Evolutionary conservation across 1,140 invertebrate genomes (phyloP).

Genomic region (Rhyacophila brunnea): DNA sequence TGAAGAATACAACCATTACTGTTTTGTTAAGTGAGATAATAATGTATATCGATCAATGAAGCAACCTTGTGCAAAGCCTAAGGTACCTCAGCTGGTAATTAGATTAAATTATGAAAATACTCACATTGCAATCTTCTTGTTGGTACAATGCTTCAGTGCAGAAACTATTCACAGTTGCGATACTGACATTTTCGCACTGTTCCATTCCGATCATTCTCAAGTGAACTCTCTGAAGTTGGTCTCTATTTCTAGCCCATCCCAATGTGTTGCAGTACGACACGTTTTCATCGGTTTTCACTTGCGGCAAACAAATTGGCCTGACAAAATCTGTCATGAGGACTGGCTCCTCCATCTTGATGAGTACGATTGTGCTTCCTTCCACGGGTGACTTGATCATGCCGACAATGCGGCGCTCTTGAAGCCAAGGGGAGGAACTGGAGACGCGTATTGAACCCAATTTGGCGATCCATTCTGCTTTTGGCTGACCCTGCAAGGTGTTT

Average conservation of each 20-base stretch:
- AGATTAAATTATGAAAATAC: constrained; percentile 35
- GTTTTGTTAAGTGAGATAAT: too few relatives aligned
- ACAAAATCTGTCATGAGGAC: constrained; percentile 79
- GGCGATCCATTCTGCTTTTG: constrained; percentile 81
- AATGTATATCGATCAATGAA: too few relatives aligned
- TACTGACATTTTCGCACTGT: constrained; percentile 79
- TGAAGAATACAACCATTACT: too few relatives aligned
- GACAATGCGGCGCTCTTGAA: constrained; percentile 78
- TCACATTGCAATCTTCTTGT: constrained; percentile 77
- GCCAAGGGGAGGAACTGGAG: constrained; percentile 78
- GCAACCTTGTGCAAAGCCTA: too few relatives aligned
- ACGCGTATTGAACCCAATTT: constrained; percentile 75
- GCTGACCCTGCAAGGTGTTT: constrained; percentile 60
- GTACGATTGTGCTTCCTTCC: constrained; percentile 79
- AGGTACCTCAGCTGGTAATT: too few relatives aligned
- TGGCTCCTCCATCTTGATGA: constrained; percentile 76
- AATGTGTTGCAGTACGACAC: constrained; percentile 70
- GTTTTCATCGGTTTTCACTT: constrained; percentile 33
- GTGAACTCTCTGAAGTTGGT: constrained; percentile 75
- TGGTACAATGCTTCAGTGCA: constrained; percentile 79
- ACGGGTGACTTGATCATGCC: constrained; percentile 89
- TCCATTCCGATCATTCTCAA: constrained; percentile 72
- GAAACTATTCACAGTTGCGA: constrained; percentile 75
- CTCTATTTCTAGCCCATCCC: constrained; percentile 79
- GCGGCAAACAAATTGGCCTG: constrained; percentile 75